Conservation (phyloP, 2,888 invertebrate genomes). For the Hecatera dysodea region DNA sequence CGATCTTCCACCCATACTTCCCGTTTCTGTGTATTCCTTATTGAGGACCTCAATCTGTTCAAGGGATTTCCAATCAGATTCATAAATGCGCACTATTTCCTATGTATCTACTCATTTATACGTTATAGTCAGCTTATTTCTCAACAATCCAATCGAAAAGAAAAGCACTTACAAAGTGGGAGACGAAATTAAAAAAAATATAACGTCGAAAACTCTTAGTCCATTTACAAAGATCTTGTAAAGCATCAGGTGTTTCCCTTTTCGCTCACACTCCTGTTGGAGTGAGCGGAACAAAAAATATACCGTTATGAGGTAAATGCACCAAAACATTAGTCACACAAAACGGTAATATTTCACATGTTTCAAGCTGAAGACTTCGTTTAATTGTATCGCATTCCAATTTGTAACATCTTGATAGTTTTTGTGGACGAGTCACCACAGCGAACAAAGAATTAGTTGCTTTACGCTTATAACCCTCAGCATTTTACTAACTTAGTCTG, state of each 20-base stretch:
- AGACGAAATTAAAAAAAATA: background rate
- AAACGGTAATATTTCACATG: conserved; percentile 20
- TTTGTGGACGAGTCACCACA: background rate
- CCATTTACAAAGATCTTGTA: conserved; percentile 1
- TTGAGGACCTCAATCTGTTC: no score
- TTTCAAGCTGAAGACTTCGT: background rate
- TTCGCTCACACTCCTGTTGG: conserved; percentile 35
- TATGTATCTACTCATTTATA: background rate
- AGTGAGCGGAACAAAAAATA: conserved; percentile 44
- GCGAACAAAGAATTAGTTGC: background rate
- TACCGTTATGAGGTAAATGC: conserved; percentile 64
- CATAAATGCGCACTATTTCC: background rate
- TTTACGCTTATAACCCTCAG: no score
- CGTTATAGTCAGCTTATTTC: background rate
- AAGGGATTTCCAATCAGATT: background rate
- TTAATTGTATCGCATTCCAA: conserved; percentile 33
- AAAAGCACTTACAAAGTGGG: background rate
- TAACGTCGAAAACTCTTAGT: background rate
- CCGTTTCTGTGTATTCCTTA: no score
- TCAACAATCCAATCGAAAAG: background rate
- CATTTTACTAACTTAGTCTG: no score
- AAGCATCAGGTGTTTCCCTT: background rate
- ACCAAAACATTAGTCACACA: conserved; percentile 49
- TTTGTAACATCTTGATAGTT: background rate
- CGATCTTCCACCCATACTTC: no score